phyloP scores from a whole-genome alignment of 37 sponge, comb jelly and placozoan species.

The Axinella damicornis region DNA sequence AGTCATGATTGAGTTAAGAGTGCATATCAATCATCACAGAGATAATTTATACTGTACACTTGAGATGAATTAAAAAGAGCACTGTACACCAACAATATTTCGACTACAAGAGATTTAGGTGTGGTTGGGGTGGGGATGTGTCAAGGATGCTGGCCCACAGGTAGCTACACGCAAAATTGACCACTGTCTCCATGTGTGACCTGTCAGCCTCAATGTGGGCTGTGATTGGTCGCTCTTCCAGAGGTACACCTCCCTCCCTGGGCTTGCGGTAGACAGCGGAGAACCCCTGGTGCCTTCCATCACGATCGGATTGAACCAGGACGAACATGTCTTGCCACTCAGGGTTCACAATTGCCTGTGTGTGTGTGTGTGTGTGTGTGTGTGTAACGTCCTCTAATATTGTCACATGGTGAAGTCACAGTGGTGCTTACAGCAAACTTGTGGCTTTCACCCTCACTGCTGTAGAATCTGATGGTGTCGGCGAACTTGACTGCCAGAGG shows the following conservation, averaged over 20 bases:
- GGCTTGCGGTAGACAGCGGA: conserved; percentile 74
- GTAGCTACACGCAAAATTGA: conserved; percentile 76
- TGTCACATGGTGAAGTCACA: too few species aligned
- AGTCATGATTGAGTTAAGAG: too few species aligned
- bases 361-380: too few species aligned
- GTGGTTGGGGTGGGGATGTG: conserved; percentile 38
- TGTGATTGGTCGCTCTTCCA: conserved; percentile 44
- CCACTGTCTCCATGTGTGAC: conserved; percentile 63
- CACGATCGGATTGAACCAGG: conserved; percentile 15
- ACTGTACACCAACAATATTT: background rate
- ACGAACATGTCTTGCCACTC: conserved; percentile 84
- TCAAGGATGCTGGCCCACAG: conserved; percentile 79
- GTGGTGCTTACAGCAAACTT: conserved; percentile 24
- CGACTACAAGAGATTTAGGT: conserved; percentile 17
- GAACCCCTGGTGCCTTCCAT: conserved; percentile 21
- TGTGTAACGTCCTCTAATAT: too few species aligned
- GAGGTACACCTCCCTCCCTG: conserved; percentile 53
- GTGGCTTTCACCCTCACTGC: conserved; percentile 6
- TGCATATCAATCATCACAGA: too few species aligned
- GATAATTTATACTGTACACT: too few species aligned
- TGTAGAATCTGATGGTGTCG: conserved; percentile 26
- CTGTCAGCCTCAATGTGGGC: conserved; percentile 71
- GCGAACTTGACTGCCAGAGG: conserved; percentile 23
- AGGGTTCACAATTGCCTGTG: conserved; percentile 74
- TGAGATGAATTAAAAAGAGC: too few species aligned